A percentile compares a stretch with the other conserved stretches of the same genome.
These are phyloP conservation scores for Sebastes variabilis DNA, from an alignment of 2,797 vertebrate genomes.

Conservation along the genomic window DNA sequence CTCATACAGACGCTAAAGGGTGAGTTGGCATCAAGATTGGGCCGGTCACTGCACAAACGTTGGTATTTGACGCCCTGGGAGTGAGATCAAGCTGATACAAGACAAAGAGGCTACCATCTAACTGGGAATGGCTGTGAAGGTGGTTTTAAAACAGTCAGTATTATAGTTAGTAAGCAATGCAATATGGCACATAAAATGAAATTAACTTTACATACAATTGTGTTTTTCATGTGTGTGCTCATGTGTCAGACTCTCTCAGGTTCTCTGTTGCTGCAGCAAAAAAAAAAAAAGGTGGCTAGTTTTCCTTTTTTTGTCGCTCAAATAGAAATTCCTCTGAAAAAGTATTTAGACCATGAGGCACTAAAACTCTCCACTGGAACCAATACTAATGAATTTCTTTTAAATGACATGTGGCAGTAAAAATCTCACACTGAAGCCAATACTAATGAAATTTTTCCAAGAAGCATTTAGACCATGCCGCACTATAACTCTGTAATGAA, in stretches of 20 bases:
- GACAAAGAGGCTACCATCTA: background rate
- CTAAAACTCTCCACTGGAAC: conserved; percentile 37
- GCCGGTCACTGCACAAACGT: too few relatives aligned
- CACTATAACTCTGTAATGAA: conserved; percentile 32
- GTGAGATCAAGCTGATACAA: background rate
- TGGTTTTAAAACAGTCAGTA: background rate
- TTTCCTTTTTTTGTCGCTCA: background rate
- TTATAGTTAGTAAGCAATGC: background rate
- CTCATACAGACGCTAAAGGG: too few relatives aligned
- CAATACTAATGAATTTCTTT: conserved; percentile 39
- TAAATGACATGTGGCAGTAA: conserved; percentile 41
- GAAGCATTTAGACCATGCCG: conserved; percentile 14
- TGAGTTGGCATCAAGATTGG: too few relatives aligned
- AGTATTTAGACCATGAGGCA: conserved; percentile 19
- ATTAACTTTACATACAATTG: background rate
- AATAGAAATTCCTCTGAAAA: conserved; percentile 13
- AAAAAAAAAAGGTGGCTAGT: background rate
- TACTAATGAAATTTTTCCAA: conserved; percentile 27
- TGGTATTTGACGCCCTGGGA: too few relatives aligned
- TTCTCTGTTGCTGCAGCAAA: background rate
- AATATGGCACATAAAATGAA: background rate
- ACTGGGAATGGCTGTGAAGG: background rate
- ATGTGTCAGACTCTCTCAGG: background rate
- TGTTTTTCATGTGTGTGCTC: background rate
- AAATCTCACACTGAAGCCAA: conserved; percentile 35